These are phyloP conservation scores for Synanthedon myopaeformis DNA, from an alignment of 2,888 invertebrate genomes.

Conservation along the genomic window DNA sequence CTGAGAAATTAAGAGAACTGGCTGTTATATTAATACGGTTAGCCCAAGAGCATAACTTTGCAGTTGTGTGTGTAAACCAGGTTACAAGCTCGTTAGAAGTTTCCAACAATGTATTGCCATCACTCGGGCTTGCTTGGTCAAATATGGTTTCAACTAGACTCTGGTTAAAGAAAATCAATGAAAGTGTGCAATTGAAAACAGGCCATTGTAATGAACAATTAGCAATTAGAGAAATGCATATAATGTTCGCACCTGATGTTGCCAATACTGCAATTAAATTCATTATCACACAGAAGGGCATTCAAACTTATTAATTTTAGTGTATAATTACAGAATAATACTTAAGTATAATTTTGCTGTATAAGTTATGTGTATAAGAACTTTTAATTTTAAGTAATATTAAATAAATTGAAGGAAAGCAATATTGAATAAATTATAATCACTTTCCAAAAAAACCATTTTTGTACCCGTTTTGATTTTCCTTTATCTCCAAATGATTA, in stretches of 20 bases:
- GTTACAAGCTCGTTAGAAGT: conserved; percentile 43
- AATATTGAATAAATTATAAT: too few species aligned
- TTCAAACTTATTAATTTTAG: conserved; percentile 12
- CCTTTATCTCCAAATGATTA: too few species aligned
- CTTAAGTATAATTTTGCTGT: too few species aligned
- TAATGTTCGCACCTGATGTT: conserved; percentile 44
- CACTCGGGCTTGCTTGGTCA: conserved; percentile 59
- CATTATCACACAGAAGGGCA: conserved; percentile 31
- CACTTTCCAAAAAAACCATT: too few species aligned
- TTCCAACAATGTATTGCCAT: conserved; percentile 33
- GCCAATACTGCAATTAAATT: conserved; percentile 26
- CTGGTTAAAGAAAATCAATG: conserved; percentile 23
- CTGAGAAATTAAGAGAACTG: conserved; percentile 54
- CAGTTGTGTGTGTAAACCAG: conserved; percentile 56
- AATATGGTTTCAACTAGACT: conserved; percentile 53
- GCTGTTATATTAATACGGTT: conserved; percentile 32
- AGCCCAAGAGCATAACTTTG: conserved; percentile 40
- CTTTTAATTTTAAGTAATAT: too few species aligned
- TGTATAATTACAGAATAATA: too few species aligned
- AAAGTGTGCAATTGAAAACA: conserved; percentile 3
- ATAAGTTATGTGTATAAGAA: too few species aligned
- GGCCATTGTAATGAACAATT: conserved; percentile 9
- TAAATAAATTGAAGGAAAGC: too few species aligned
- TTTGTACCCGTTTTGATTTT: too few species aligned
- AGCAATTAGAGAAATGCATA: conserved; percentile 30